Evolutionary conservation across 1,140 invertebrate genomes (phyloP), one percentile per base, ranked within the genome.

Genomic region (Brachionus calyciflorus): DNA sequence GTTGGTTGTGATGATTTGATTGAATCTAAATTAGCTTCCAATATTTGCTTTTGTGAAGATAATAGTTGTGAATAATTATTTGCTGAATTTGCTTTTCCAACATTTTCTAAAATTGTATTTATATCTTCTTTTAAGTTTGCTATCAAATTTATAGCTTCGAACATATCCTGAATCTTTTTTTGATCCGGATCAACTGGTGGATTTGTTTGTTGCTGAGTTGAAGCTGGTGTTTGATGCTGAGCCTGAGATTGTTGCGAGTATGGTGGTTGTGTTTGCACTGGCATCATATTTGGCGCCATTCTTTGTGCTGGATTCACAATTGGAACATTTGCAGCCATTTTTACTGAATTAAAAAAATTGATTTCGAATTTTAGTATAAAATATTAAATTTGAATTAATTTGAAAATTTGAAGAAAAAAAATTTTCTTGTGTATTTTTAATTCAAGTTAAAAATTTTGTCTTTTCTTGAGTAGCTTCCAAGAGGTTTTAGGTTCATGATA

Each of bases 81-180:
- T 7, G 51, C 28, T 10, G 69, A 73, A 26, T 73, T 73, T 10
- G 69, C 44, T 19, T 73, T 73, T 0, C 28, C 69, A 0, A 73
- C 46, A 73, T 73, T 73, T 19, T 73, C 69, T 33, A 73, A 51
- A 7, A 73, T 51, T 28, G 24, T 2, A 40, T 40, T 48, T 9
- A 73, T 73, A 55, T 49, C 46, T 14, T 73, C 44, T 51, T 41
- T 49, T 10, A 73, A 41, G 14, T 55, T 73, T 19, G 17, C 46
- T 12, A 73, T 28, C 3, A 73, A 28, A 40, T 19, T 33, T 12
- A 73, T 49, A 10, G 69, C 51, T 41, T 73, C 69, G 40, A 6
- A 21, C 51, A 73, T 49, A 41, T 73, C 69, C 30, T 73, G 69
- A 51, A 73, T 17, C 40, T 73, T 73, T 55, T 73, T 73, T 19